Base-by-base conservation (phyloP, 2,113 vertebrate species). In the Perca schrenkii region DNA sequence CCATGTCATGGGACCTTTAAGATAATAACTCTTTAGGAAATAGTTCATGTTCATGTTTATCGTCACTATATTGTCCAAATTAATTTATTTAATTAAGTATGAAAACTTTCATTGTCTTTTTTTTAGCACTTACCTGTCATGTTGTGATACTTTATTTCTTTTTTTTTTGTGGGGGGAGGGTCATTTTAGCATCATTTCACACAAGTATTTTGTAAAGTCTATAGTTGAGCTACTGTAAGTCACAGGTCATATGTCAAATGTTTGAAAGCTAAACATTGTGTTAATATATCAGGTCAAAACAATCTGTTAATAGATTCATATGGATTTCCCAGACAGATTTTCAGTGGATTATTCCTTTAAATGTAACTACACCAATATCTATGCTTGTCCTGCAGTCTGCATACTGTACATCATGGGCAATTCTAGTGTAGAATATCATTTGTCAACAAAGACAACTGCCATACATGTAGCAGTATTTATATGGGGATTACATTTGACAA, bases 401-500 rank as follows among this genome's bases (percentile, higher is more conserved):
- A 54, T 57, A 43, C 40, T 43, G 8, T 43, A 40, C 40, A 74
- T 52, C 4, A 19, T 36, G n/a, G 62, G 63, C 25, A 78, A 25
- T 25, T 36, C 12, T 46, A 21, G 10, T 25, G 36, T 19, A 68
- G 63, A 72, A n/a, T 54, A 62, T 43, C 0, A 66, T 68, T 43
- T 65, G 47, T 56, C 70, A 56, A 71, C 56, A 80, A 31, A 67
- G 43, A 80, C 13, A 36, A 50, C n/a, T 56, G 61, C 49, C 25
- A 40, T 61, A 52, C 65, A 79, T 72, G 56, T 54, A 53, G 58
- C 22, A 10, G 36, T 14, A 75, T 56, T 43, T 85, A 28, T 74
- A 36, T 40, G 19, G 14, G 31, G 49, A 89, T 85, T 74, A 0
- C 7, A 75, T 49, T 21, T 76, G 82, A 82, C 80, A 84, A 52